A percentile compares a stretch with the other conserved stretches of the same genome.
These are phyloP conservation scores for Pleuronectes platessa DNA, from an alignment of 2,113 vertebrate genomes.

Conservation along the genomic window DNA sequence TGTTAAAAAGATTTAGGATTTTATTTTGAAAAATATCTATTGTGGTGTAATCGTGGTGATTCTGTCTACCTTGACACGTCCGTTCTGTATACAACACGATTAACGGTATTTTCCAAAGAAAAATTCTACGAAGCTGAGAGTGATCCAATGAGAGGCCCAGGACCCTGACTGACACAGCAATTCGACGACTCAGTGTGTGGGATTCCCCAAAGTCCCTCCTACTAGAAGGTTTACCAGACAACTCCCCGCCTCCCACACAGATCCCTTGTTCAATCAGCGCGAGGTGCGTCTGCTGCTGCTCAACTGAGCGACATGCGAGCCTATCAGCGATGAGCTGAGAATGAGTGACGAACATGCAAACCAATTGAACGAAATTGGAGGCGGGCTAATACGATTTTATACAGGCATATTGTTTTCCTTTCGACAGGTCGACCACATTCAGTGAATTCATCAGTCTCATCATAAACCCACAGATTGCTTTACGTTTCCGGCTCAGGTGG, in stretches of 20 bases:
- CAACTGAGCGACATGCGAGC: slow-evolving; percentile 12
- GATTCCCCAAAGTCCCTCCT: slow-evolving; percentile 41
- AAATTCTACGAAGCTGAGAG: background rate
- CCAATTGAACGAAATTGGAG: background rate
- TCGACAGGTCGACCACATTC: background rate
- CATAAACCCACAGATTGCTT: too few relatives aligned
- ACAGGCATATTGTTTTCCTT: background rate
- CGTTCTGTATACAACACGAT: slow-evolving; percentile 51
- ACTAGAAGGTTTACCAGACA: background rate
- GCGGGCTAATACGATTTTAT: background rate
- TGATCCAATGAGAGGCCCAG: slow-evolving; percentile 53
- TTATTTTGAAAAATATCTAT: background rate
- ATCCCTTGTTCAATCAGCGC: slow-evolving; percentile 49
- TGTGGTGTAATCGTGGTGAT: background rate
- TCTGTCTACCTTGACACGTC: background rate
- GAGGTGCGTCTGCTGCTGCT: slow-evolving; percentile 59
- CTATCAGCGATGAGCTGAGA: slow-evolving; percentile 23
- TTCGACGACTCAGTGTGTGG: slow-evolving; percentile 39
- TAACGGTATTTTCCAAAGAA: slow-evolving; percentile 38
- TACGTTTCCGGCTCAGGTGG: background rate
- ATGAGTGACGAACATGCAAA: background rate
- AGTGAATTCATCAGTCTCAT: too few relatives aligned
- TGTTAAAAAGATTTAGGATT: background rate
- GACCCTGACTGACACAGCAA: slow-evolving; percentile 8
- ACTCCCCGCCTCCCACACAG: slow-evolving; percentile 1